Evolutionary conservation across 1,140 invertebrate species (phyloP).

Genomic region (Lutraria rhynchaena): DNA sequence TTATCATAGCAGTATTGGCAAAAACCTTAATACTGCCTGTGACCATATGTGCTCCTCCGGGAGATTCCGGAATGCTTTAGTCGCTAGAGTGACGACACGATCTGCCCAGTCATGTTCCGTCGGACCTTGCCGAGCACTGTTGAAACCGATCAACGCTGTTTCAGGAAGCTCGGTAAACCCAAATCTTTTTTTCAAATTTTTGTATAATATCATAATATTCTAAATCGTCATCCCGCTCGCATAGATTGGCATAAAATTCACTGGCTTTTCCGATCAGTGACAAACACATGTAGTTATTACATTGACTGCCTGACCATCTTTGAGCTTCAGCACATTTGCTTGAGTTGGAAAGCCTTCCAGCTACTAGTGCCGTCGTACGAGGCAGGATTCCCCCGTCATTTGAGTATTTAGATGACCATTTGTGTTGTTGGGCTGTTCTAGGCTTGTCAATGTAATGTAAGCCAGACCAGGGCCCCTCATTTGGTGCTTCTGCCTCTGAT

Average conservation of each 20-base stretch:
- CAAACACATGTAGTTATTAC: not conserved
- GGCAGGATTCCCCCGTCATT: not conserved
- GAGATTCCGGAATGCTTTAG: not conserved
- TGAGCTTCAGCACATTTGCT: slow-evolving; percentile 11
- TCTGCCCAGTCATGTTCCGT: slow-evolving; percentile 31
- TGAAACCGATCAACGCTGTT: slow-evolving; percentile 24
- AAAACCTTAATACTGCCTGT: slow-evolving; percentile 5
- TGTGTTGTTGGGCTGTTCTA: not conserved
- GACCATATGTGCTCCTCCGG: not conserved
- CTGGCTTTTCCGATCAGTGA: slow-evolving; percentile 7
- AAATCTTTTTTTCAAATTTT: slow-evolving; percentile 29
- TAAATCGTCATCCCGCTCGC: not conserved
- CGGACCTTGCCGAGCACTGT: not conserved
- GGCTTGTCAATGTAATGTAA: not conserved
- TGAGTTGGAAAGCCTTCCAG: not conserved
- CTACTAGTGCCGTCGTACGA: slow-evolving; percentile 5
- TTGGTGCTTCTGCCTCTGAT: not conserved
- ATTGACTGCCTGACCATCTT: not conserved
- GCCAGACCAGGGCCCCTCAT: not conserved
- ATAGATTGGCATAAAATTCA: slow-evolving; percentile 12
- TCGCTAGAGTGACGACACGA: not conserved
- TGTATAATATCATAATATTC: slow-evolving; percentile 5
- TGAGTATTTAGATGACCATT: not conserved
- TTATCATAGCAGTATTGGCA: slow-evolving; percentile 7
- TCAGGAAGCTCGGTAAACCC: slow-evolving; percentile 29